Evolutionary conservation across 2,113 vertebrate species (phyloP), one percentile per base, ranked within the genome.

Genomic region (Sialia sialis): DNA sequence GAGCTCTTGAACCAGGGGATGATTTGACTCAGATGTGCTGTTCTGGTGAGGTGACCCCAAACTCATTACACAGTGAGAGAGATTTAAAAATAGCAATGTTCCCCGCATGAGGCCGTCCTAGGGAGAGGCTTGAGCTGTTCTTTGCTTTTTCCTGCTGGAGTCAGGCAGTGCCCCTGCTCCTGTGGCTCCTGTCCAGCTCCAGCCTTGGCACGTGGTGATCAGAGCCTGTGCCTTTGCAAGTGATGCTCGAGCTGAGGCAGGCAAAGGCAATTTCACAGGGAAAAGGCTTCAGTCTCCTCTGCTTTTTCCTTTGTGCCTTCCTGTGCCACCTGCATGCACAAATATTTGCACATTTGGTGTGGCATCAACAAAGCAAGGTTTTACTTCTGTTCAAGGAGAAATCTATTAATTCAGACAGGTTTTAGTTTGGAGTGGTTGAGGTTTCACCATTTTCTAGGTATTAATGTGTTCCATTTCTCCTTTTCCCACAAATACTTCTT

Each of bases 1-100:
- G 49, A 66, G 54, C 56, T 19, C 43, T 74, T 1, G 15, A 34
- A 6, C 4, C 41, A 26, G 11, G 7, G 7, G 51, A 6, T 68
- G 36, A 17, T 89, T 41, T 46, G 70, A 51, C 62, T 88, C 34
- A 6, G 3, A 13, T 12, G 8, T 10, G 14, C 16, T 73, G 9
- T 77, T 15, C 62, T 16, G 58, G 9, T 29, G 87, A 93, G 75
- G 82, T 96, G 87, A 90, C 88, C 87, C 82, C 67, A 29, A 85
- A 58, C 67, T 39, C 72, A 19, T 83, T 79, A 11, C 16, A 8
- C 32, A 60, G 93, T 5, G 56, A 48, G 87, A 14, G 29, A 22
- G 54, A n/a, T 64, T 39, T 85, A 83, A 93, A 95, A 94, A 91
- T 85, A 91, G 94, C 10, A 49, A 27, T 9, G 75, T 16, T 90